Percentiles rank a stretch among this genome's conserved stretches.
These are phyloP conservation scores for Chrysocyon brachyurus DNA, from an alignment of 2,797 vertebrate genomes.

Conservation along the genomic window DNA sequence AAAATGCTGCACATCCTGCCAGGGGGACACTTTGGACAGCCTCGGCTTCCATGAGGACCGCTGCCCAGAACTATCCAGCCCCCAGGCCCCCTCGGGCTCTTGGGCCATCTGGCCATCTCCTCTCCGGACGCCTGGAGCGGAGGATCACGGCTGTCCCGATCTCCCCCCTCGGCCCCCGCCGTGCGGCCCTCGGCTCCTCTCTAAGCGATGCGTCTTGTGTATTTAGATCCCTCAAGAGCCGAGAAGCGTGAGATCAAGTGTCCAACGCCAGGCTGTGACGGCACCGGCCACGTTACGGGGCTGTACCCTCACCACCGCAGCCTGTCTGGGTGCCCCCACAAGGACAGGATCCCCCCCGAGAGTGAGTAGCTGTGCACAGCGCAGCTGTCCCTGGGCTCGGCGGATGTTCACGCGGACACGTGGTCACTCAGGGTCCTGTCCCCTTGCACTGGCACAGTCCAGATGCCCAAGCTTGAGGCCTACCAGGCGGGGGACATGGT, in stretches of 20 bases:
- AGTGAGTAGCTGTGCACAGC: constrained; percentile 91
- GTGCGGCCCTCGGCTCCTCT: background rate
- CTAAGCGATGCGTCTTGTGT: background rate
- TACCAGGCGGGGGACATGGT: background rate
- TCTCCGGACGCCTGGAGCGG: background rate
- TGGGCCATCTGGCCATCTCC: background rate
- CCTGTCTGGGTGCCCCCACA: constrained; percentile 98
- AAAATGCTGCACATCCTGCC: rapidly evolving
- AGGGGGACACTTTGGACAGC: too few species aligned
- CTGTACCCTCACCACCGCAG: constrained; percentile 99
- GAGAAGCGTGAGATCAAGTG: constrained; percentile 99
- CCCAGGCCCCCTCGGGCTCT: background rate
- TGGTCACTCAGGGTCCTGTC: background rate
- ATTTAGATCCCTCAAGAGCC: constrained; percentile 93
- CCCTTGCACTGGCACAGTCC: background rate
- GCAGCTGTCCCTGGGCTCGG: background rate
- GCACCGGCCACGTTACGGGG: constrained; percentile 98
- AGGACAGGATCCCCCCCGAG: constrained; percentile 99
- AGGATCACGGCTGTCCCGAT: rapidly evolving
- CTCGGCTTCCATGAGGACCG: background rate
- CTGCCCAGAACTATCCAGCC: background rate
- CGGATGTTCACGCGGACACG: background rate
- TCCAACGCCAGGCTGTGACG: constrained; percentile 98
- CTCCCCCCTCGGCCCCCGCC: background rate
- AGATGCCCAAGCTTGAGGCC: background rate